Conservation (phyloP, 2,797 vertebrate species). For the Xiphophorus birchmanni region DNA sequence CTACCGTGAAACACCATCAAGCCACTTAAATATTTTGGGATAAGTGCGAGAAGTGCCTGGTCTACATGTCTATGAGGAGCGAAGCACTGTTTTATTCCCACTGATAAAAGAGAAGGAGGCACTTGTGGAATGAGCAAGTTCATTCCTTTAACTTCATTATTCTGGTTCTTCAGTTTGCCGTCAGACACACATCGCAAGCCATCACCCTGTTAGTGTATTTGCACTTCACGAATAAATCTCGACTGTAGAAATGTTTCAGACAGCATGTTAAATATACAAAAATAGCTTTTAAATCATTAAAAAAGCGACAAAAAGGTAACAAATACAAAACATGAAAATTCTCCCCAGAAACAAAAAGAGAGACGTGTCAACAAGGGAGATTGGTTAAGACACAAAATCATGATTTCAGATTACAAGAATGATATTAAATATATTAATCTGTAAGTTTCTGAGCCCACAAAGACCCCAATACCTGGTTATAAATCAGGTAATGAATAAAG, state of each 20-base stretch:
- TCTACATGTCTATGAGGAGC: conserved; percentile 22
- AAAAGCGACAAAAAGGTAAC: conserved; percentile 30
- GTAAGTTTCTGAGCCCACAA: conserved; percentile 39
- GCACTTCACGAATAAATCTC: conserved; percentile 28
- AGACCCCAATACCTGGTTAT: conserved; percentile 28
- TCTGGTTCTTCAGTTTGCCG: conserved; percentile 6
- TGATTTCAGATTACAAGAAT: conserved; percentile 62
- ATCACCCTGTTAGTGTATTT: conserved; percentile 33
- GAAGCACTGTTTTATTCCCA: conserved; percentile 25
- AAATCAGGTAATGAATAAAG: conserved; percentile 57
- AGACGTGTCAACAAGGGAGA: conserved; percentile 35
- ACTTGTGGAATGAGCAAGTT: conserved; percentile 66
- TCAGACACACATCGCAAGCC: conserved; percentile 4
- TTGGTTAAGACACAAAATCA: conserved; percentile 64
- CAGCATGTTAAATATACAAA: conserved; percentile 33
- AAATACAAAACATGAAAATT: conserved; percentile 28
- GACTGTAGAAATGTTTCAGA: conserved; percentile 39
- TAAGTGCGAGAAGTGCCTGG: conserved; percentile 38
- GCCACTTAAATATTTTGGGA: conserved; percentile 28
- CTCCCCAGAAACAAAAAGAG: conserved; percentile 40
- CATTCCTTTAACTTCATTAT: conserved; percentile 21
- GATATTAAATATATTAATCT: conserved; percentile 80
- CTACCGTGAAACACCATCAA: conserved; percentile 32
- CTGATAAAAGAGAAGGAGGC: conserved; percentile 44
- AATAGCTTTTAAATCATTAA: conserved; percentile 44